A percentile compares a stretch with the other conserved stretches of the same genome.
phyloP scores from a whole-genome alignment of 2,888 invertebrate genomes.

The Drosophila infuscata region DNA sequence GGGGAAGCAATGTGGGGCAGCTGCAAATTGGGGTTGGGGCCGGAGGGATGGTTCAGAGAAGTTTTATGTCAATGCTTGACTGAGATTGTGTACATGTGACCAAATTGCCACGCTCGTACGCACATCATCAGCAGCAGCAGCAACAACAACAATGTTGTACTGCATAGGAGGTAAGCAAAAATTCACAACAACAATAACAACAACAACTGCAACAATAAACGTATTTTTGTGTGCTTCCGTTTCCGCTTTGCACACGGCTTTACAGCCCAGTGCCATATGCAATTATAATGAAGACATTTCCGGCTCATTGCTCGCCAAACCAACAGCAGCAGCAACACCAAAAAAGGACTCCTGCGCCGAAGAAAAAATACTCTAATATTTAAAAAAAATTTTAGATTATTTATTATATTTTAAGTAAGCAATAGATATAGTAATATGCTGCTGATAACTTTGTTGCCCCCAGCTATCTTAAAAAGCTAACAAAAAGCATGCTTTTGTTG shows the following conservation, averaged over 20 bases:
- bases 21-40: neutral
- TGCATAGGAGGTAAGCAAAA: neutral
- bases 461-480: neutral
- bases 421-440: no score
- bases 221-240: constrained; percentile 66
- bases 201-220: constrained; percentile 47
- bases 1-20: neutral
- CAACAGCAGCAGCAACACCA: constrained; percentile 29
- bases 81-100: constrained; percentile 56
- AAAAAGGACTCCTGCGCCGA: neutral
- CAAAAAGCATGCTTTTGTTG: neutral
- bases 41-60: neutral
- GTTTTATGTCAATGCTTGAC: constrained; percentile 24
- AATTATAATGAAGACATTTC: constrained; percentile 80
- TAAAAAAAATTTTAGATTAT: neutral
- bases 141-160: constrained; percentile 1
- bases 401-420: no score
- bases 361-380: neutral
- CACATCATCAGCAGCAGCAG: constrained; percentile 50
- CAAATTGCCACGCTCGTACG: constrained; percentile 76
- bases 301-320: constrained; percentile 72
- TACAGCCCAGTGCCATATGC: constrained; percentile 55
- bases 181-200: neutral
- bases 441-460: neutral
- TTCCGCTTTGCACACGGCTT: constrained; percentile 43